A percentile compares a stretch with the other conserved stretches of the same genome.
Conservation (phyloP, 2,888 invertebrate species). For the Agrotis puta region DNA sequence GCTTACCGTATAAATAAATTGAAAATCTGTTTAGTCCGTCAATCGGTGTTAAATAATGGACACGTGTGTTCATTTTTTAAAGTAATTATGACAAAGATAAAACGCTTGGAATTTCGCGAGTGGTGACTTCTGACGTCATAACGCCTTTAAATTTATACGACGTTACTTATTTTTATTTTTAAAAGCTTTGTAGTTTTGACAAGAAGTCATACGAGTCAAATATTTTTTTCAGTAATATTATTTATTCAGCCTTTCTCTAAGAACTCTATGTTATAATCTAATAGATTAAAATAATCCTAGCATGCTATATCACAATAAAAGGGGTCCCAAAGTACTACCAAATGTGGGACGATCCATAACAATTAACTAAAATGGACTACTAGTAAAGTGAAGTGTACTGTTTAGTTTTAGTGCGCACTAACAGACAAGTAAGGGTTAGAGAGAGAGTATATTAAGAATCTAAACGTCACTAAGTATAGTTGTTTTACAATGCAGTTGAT, state of each 20-base stretch:
- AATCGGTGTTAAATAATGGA: no score
- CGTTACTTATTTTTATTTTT: no score
- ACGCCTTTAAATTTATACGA: no score
- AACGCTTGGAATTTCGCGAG: no score
- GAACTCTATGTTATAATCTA: slow-evolving; percentile 18
- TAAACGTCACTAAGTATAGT: not conserved
- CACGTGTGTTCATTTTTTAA: no score
- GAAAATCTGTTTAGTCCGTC: no score
- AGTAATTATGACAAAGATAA: no score
- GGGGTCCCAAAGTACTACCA: slow-evolving; percentile 2
- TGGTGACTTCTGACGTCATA: no score
- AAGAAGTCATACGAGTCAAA: no score
- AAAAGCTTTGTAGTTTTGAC: no score
- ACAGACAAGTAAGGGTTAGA: slow-evolving; percentile 1
- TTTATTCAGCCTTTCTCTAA: not conserved
- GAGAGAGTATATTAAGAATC: not conserved
- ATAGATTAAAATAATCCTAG: slow-evolving; percentile 17
- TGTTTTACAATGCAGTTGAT: not conserved
- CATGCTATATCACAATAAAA: slow-evolving; percentile 31
- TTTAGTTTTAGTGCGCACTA: slow-evolving; percentile 39
- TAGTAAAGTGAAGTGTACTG: slow-evolving; percentile 26
- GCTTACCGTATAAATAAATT: no score
- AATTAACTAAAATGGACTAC: slow-evolving; percentile 14
- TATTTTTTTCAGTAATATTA: no score
- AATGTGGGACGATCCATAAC: slow-evolving; percentile 34